Conservation (phyloP, 2,797 vertebrate species). For the Menidia menidia region DNA sequence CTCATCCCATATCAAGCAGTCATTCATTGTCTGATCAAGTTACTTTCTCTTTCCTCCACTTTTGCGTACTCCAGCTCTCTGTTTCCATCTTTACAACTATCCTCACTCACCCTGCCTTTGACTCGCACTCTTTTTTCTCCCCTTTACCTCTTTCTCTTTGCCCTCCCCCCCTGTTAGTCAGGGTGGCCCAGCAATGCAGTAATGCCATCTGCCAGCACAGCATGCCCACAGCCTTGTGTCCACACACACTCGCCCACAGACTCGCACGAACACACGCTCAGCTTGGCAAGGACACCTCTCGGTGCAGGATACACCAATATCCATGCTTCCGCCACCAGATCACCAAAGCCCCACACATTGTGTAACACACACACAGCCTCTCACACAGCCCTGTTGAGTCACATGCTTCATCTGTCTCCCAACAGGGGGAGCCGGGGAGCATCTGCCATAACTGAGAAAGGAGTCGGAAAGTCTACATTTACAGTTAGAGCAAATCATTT, state of each 20-base stretch:
- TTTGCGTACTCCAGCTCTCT: constrained; percentile 32
- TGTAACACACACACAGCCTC: constrained; percentile 40
- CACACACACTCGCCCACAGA: constrained; percentile 64
- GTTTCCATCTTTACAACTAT: constrained; percentile 52
- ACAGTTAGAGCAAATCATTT: constrained; percentile 51
- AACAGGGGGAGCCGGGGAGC: constrained; percentile 81
- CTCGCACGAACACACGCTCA: constrained; percentile 52
- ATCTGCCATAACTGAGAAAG: constrained; percentile 67
- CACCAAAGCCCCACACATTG: constrained; percentile 62
- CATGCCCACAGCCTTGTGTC: constrained; percentile 73
- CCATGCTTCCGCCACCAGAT: constrained; percentile 72
- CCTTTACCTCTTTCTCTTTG: constrained; percentile 60
- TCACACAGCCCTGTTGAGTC: constrained; percentile 68
- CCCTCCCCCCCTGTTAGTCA: constrained; percentile 67
- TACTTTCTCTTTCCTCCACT: constrained; percentile 27
- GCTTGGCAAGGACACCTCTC: constrained; percentile 74
- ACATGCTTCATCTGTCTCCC: constrained; percentile 85
- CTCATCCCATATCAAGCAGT: constrained; percentile 25
- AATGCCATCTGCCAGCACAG: constrained; percentile 85
- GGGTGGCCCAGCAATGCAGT: constrained; percentile 74
- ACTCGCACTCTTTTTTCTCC: constrained; percentile 52
- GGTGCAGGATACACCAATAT: constrained; percentile 75
- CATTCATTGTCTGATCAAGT: constrained; percentile 55
- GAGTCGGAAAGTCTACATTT: constrained; percentile 35
- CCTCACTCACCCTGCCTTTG: constrained; percentile 46